These are phyloP conservation scores for Alloplasta piceator DNA, from an alignment of 2,888 invertebrate genomes.

Conservation along the genomic window DNA sequence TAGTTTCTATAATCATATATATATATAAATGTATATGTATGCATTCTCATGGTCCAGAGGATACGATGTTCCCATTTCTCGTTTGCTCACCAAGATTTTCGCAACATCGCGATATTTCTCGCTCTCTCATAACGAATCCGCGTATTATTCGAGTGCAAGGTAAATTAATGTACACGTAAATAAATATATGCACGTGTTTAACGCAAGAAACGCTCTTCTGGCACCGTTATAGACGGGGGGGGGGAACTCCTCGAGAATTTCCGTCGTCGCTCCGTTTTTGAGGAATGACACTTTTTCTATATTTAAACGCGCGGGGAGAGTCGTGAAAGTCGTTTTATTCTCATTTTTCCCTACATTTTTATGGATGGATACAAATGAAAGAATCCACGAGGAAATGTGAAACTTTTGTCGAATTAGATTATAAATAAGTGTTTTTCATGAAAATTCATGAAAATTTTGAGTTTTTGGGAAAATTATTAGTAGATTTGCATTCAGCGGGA, in stretches of 20 bases:
- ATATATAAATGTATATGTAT: too few species aligned
- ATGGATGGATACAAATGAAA: too few species aligned
- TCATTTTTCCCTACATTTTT: too few species aligned
- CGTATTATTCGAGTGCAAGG: background rate
- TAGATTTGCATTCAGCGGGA: too few species aligned
- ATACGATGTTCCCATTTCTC: conserved; percentile 31
- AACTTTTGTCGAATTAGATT: too few species aligned
- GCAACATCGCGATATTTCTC: conserved; percentile 25
- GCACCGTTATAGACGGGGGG: conserved; percentile 15
- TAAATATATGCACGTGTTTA: background rate
- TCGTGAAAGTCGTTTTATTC: conserved; percentile 8
- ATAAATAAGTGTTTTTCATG: too few species aligned
- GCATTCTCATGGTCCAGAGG: conserved; percentile 25
- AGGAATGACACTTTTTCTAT: conserved; percentile 42
- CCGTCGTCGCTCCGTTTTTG: conserved; percentile 16
- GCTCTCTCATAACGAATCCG: background rate
- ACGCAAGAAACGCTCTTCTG: conserved; percentile 39
- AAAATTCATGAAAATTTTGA: too few species aligned
- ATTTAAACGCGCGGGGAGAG: conserved; percentile 45
- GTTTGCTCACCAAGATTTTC: conserved; percentile 16
- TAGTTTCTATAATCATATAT: too few species aligned
- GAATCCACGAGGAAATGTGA: too few species aligned
- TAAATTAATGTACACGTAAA: conserved; percentile 6
- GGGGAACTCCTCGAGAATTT: conserved; percentile 47
- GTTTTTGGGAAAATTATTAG: too few species aligned